Base-by-base conservation (phyloP, 2,888 invertebrate genomes). In the Cerastoderma edule region DNA sequence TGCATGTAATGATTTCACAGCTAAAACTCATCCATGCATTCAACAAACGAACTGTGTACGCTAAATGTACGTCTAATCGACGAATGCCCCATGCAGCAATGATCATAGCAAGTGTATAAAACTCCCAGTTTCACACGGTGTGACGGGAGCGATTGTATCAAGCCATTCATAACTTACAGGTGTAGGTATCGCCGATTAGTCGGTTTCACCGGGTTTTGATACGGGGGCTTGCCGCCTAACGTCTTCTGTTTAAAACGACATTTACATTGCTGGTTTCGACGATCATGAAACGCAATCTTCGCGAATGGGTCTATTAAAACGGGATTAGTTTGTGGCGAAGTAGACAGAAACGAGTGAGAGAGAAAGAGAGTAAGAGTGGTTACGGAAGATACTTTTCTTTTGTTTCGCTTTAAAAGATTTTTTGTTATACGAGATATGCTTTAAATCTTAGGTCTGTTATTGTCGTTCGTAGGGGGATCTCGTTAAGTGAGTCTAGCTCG, bases 401-500 rank as follows among this genome's bases (percentile, higher is more conserved):
- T n/a, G n/a, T n/a, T n/a, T n/a, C n/a, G n/a, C n/a, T n/a, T n/a
- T n/a, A n/a, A n/a, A n/a, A n/a, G n/a, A n/a, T n/a, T n/a, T n/a
- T n/a, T n/a, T n/a, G n/a, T n/a, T n/a, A n/a, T n/a, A n/a, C n/a
- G 24, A 27, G 53, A 53, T 53, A 53, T 53, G 53, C 28, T 53
- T 53, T 53, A 53, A 53, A 53, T 53, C 53, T 53, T 10, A 27
- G 53, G 53, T n/a, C 53, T 30, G 56, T 56, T 39, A 56, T 56
- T 56, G 27, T 24, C 32, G 24, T 56, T 56, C 28, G 53, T 27
- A 53, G 53, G 53, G 24, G 53, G 53, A 53, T 53, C 24, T 28
- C 53, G 24, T 28, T 5, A 27, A 53, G 28, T 53, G 24, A 53
- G 53, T 24, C 28, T 27, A 53, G 27, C 28, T 24, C 28, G 28